These are phyloP conservation scores for Erebia palarica DNA, from an alignment of 2,888 invertebrate genomes.

Conservation along the genomic window DNA sequence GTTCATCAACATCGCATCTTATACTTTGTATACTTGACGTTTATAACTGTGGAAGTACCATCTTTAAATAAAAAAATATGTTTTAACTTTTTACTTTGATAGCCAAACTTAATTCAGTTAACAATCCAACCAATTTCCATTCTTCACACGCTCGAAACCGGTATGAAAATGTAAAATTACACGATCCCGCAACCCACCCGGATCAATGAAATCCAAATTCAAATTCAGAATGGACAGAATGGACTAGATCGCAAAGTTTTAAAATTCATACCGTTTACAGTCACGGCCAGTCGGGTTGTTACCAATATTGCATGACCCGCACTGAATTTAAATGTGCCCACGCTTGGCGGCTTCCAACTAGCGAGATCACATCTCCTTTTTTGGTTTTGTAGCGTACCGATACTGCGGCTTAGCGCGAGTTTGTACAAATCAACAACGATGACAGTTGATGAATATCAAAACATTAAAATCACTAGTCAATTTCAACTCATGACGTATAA, in stretches of 20 bases:
- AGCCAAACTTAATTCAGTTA: conserved; percentile 21
- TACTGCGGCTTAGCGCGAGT: conserved; percentile 18
- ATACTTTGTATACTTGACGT: too few species aligned
- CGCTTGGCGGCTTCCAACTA: conserved; percentile 43
- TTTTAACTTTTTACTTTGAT: not conserved
- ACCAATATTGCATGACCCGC: conserved; percentile 64
- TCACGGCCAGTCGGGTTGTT: conserved; percentile 61
- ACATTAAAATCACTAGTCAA: too few species aligned
- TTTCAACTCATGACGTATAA: too few species aligned
- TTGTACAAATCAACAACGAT: too few species aligned
- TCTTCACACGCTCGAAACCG: conserved; percentile 23
- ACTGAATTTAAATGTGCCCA: conserved; percentile 65
- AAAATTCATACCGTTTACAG: conserved; percentile 65
- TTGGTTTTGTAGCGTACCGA: conserved; percentile 48
- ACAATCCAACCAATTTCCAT: conserved; percentile 24
- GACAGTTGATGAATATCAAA: too few species aligned
- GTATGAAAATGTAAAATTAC: conserved; percentile 35
- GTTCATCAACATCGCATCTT: too few species aligned
- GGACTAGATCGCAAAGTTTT: conserved; percentile 55
- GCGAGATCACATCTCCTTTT: conserved; percentile 55
- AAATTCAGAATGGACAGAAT: conserved; percentile 47
- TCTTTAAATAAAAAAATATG: too few species aligned
- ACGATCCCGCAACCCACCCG: conserved; percentile 42
- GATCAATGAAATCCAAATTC: conserved; percentile 59
- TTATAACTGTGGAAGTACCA: too few species aligned